Evolutionary conservation across 2,888 invertebrate species (phyloP), one percentile per base, ranked within the genome.

Genomic region (Caenorhabditis zanzibari): DNA sequence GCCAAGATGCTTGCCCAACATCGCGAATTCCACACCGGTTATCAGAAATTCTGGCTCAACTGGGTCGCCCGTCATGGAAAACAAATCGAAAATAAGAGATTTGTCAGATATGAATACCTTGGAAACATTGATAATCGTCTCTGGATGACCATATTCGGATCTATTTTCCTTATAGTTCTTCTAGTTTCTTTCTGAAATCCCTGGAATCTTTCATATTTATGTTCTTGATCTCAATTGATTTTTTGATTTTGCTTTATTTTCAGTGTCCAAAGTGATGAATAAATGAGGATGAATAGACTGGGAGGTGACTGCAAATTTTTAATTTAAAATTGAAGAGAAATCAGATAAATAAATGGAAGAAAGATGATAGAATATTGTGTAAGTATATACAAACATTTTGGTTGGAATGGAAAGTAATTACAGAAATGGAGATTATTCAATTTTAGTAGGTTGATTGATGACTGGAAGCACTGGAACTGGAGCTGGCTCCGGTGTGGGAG

Each of bases 21-120:
- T 35, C 85, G 89, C 4, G 54, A 77, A 22, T 82, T 89, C 22
- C 82, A 86, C 63, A 47, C 56, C 19, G 77, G 83, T n/a, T 84
- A 82, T 68, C 90, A 90, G 56, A 54, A 84, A 16, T 90, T 90
- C 80, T 90, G 90, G 90, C 77, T 90, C 28, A 83, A 86, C 38
- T 90, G 88, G 87, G 86, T 87, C 3, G 82, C 86, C n/a, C 71
- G 89, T 14, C 79, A 90, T 47, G 90, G 89, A 10, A 81, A 80
- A 44, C 77, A 66, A 38, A 68, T 88, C 16, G 86, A 83, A 26
- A 35, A 64, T 1, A 59, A 85, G 22, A 69, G 52, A 47, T 75
- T 86, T 9, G 58, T 86, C 26, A 68, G 82, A 58, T 81, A 85
- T 63, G 63, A 81, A 22, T 88, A 85, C 71, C 71, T 84, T 10